Percentiles rank a stretch among this genome's conserved stretches.
Conservation (phyloP, 1,140 invertebrate genomes). For the Lordiphosa clarofinis region DNA sequence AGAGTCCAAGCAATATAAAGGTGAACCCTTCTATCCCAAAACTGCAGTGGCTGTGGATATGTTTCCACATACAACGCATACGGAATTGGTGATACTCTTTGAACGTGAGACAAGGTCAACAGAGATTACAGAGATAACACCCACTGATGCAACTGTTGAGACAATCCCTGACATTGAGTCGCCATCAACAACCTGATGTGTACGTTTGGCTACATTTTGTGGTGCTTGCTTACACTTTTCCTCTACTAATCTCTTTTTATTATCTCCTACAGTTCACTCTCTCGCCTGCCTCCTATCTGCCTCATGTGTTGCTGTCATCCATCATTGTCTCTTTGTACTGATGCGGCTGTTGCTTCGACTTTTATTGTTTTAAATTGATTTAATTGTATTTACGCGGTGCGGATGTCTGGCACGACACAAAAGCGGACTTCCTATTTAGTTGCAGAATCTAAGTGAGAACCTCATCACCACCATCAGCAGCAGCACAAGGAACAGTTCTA, state of each 20-base stretch:
- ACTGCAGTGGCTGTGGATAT: slow-evolving; percentile 94
- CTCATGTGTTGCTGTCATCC: slow-evolving; percentile 36
- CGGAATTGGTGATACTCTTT: slow-evolving; percentile 92
- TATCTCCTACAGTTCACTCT: slow-evolving; percentile 32
- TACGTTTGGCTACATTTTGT: slow-evolving; percentile 27
- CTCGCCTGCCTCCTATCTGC: slow-evolving; percentile 36
- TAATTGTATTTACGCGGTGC: slow-evolving; percentile 72
- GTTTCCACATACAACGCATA: slow-evolving; percentile 95
- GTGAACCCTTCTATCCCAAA: slow-evolving; percentile 89
- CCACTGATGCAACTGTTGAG: slow-evolving; percentile 5
- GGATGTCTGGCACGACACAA: slow-evolving; percentile 46
- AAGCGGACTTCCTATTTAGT: slow-evolving; percentile 61
- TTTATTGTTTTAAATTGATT: slow-evolving; percentile 77
- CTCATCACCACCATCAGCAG: slow-evolving; percentile 21
- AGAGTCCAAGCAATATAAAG: slow-evolving; percentile 89
- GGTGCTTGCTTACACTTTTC: slow-evolving; percentile 16
- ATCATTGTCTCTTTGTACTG: slow-evolving; percentile 58
- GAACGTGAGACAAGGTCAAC: slow-evolving; percentile 81
- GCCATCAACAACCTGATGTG: slow-evolving; percentile 10
- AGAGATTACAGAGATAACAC: slow-evolving; percentile 6
- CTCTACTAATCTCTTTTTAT: slow-evolving; percentile 13
- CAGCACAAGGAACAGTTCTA: slow-evolving; percentile 35
- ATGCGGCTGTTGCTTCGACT: slow-evolving; percentile 31
- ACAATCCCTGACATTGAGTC: slow-evolving; percentile 1
- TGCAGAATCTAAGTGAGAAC: slow-evolving; percentile 33